Percentiles rank a stretch among this genome's conserved stretches.
These are phyloP conservation scores for Prorops nasuta DNA, from an alignment of 1,140 invertebrate species.

Conservation along the genomic window DNA sequence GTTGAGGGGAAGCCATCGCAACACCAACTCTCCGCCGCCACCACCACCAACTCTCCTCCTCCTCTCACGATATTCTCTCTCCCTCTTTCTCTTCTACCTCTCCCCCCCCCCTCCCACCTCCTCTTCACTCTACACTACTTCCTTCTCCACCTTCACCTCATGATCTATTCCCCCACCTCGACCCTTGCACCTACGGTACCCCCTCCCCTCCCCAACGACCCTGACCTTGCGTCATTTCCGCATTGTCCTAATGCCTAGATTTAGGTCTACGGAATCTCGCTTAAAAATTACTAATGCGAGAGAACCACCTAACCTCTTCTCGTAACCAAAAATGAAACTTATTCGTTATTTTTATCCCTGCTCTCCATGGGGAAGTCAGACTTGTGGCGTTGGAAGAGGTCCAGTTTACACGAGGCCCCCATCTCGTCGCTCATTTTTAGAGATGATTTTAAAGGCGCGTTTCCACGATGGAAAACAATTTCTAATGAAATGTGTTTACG, in stretches of 20 bases:
- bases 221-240: constrained; percentile 51
- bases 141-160: constrained; percentile 24
- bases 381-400: too few species aligned
- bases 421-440: too few species aligned
- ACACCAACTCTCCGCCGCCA: constrained; percentile 7
- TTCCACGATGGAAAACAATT: too few species aligned
- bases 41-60: constrained; percentile 8
- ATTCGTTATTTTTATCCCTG: too few species aligned
- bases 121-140: constrained; percentile 9
- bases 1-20: constrained; percentile 35
- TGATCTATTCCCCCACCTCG: constrained; percentile 23
- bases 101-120: constrained; percentile 14
- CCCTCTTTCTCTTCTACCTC: constrained; percentile 19
- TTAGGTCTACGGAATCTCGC: constrained; percentile 12
- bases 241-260: constrained; percentile 35
- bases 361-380: too few species aligned
- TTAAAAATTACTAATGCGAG: too few species aligned
- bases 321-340: too few species aligned
- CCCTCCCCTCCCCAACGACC: constrained; percentile 37
- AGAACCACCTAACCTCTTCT: too few species aligned
- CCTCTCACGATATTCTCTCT: constrained; percentile 17
- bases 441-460: too few species aligned
- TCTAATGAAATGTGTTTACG: too few species aligned
- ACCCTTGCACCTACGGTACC: constrained; percentile 10
- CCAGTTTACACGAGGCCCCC: too few species aligned